These are phyloP conservation scores for Nephrocerus scutellatus DNA, from an alignment of 2,888 invertebrate genomes.

Conservation along the genomic window DNA sequence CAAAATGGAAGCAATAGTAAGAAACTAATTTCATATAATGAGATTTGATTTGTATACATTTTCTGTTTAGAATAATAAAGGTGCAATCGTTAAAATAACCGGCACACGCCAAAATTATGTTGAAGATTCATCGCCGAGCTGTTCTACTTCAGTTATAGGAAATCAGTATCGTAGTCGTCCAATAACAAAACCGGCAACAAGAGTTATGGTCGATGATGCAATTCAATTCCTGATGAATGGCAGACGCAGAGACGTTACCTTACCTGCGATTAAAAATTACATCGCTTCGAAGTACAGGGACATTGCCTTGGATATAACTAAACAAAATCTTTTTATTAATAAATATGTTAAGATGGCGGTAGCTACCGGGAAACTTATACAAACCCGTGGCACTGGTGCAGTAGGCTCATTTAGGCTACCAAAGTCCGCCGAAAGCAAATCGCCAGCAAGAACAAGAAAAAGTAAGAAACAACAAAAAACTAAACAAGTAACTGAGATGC, in stretches of 20 bases:
- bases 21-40: too few relatives aligned
- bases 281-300: conserved; percentile 15
- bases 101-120: too few relatives aligned
- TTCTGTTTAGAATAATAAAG: too few relatives aligned
- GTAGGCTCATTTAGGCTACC: conserved; percentile 22
- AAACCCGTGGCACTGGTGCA: conserved; percentile 18
- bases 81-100: too few relatives aligned
- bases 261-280: conserved; percentile 18
- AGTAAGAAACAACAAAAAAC: background rate
- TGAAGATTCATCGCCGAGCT: too few relatives aligned
- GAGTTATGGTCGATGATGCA: conserved; percentile 19
- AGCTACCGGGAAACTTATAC: conserved; percentile 15
- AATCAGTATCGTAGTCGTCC: too few relatives aligned
- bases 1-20: too few relatives aligned
- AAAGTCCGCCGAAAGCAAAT: conserved; percentile 9
- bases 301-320: background rate
- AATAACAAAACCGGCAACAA: too few relatives aligned
- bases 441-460: background rate
- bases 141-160: too few relatives aligned
- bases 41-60: too few relatives aligned
- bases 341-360: conserved; percentile 16
- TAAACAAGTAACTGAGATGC: background rate
- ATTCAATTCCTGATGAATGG: conserved; percentile 15
- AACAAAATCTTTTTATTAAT: conserved; percentile 15
- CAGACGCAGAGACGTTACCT: conserved; percentile 13